phyloP scores from a whole-genome alignment of 1,140 invertebrate genomes.

The Heterodera schachtii region DNA sequence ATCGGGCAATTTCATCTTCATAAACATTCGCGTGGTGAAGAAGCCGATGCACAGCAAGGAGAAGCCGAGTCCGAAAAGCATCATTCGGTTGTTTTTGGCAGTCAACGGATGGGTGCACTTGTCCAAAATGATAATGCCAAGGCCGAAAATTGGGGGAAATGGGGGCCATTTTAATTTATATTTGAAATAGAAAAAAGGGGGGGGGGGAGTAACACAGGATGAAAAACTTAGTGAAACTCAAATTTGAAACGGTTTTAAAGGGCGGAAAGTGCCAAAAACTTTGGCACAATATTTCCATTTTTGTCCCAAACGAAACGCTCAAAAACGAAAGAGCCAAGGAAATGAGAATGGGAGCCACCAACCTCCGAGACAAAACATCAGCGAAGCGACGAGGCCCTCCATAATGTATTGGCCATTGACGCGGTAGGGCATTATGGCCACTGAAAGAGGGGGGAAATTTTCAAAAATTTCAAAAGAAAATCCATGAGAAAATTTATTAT shows the following conservation, averaged over 20 bases:
- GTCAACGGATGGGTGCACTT: constrained; percentile 87
- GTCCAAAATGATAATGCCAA: constrained; percentile 94
- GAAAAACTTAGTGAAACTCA: too few relatives aligned
- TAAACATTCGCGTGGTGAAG: constrained; percentile 94
- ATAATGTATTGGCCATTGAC: constrained; percentile 59
- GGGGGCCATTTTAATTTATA: too few relatives aligned
- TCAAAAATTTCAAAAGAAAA: constrained; percentile 14
- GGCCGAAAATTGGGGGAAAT: constrained; percentile 70
- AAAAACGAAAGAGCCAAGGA: not conserved
- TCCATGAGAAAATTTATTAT: constrained; percentile 9
- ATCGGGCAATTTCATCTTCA: constrained; percentile 92
- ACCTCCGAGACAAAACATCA: constrained; percentile 60
- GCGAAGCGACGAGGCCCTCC: constrained; percentile 57
- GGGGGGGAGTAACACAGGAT: too few relatives aligned
- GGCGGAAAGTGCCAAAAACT: too few relatives aligned
- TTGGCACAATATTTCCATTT: too few relatives aligned
- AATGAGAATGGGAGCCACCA: constrained; percentile 1
- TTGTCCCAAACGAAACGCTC: not conserved
- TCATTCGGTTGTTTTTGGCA: constrained; percentile 85
- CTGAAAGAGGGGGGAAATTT: constrained; percentile 1
- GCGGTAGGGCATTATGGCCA: constrained; percentile 58
- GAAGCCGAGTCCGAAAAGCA: constrained; percentile 78
- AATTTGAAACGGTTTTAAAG: too few relatives aligned
- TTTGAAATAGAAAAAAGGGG: not conserved
- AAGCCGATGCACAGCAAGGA: constrained; percentile 89